Percentiles rank a stretch among this genome's conserved stretches.
Evolutionary conservation across 2,797 vertebrate species (phyloP).

Genomic region (Natrix natrix): DNA sequence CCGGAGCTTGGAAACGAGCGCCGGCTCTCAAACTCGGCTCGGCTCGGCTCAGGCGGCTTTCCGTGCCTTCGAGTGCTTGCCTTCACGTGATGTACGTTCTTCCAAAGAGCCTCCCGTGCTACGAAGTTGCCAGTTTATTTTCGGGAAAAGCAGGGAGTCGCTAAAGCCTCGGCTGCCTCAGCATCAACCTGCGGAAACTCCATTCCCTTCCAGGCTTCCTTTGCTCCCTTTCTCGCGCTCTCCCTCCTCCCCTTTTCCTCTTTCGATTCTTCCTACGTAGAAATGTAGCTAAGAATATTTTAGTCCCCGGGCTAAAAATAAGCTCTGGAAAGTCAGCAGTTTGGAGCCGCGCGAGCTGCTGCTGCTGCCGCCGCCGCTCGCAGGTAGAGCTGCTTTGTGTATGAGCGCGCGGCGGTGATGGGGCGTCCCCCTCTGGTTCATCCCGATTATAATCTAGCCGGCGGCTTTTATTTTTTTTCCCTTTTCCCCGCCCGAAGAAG

Average conservation of each 20-base stretch:
- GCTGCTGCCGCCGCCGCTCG: conserved; percentile 38
- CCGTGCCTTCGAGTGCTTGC: not conserved
- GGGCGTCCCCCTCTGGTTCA: conserved; percentile 35
- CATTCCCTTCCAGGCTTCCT: conserved; percentile 43
- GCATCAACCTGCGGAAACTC: conserved; percentile 41
- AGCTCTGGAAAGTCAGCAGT: conserved; percentile 72
- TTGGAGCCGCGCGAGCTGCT: conserved; percentile 53
- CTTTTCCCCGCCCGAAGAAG: not conserved
- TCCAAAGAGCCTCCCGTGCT: not conserved
- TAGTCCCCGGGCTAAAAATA: conserved; percentile 72
- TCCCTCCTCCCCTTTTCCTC: conserved; percentile 29
- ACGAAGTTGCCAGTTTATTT: not conserved
- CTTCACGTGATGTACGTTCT: not conserved
- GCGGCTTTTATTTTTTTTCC: not conserved
- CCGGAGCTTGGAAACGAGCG: not conserved
- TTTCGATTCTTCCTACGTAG: conserved; percentile 68
- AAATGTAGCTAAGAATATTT: conserved; percentile 72
- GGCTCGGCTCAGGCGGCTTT: not conserved
- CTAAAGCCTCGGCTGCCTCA: conserved; percentile 46
- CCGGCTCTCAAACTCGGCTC: not conserved
- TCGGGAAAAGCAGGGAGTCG: not conserved
- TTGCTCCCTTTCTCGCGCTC: conserved; percentile 48
- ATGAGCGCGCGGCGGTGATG: conserved; percentile 8
- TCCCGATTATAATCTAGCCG: conserved; percentile 25
- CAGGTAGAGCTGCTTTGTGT: conserved; percentile 54